Evolutionary conservation across 2,113 vertebrate species (phyloP), one percentile per base, ranked within the genome.

Genomic region (Dasyurus viverrinus): DNA sequence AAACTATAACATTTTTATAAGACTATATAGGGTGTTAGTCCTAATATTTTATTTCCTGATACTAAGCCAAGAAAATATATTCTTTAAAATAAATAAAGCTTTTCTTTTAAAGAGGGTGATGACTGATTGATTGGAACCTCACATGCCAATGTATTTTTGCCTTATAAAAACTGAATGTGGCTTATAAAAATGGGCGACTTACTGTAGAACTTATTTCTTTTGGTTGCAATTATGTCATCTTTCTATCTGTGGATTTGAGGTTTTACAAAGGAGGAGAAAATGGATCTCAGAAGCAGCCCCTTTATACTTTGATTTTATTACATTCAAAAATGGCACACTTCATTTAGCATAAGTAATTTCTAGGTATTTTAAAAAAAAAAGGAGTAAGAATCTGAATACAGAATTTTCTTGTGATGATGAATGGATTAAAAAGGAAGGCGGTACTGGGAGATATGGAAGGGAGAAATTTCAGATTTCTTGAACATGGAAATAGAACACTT

Each of bases 21-120:
- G 30, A 30, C 93, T 96, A 94, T 95, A 91, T 68, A 54, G 96
- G 36, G 36, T 54, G 5, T 27, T 47, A 90, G 36, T 0, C 94
- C 8, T 89, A 47, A 89, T 55, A 22, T 97, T 96, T 97, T 68
- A 92, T 93, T 60, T 98, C n/a, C 53, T 53, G 57, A 91, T 84
- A 94, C 22, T 47, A 89, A 89, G 48, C 90, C 27, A 93, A 97
- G 36, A 96, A 97, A 91, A n/a, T 0, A 0, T 76, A 89, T 42
- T 93, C 54, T 91, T 50, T 89, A 68, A 96, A 93, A 91, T 53
- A 96, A 93, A 91, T 53, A 54, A 96, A 54, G 76, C 93, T 92
- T 93, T 91, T 93, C 60, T 97, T 96, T 93, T 94, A 36, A 89
- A 93, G 92, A 93, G 48, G 42, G 12, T 91, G 90, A 26, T 94